Evolutionary conservation across 2,888 invertebrate species (phyloP).

Genomic region (Encarsia formosa): DNA sequence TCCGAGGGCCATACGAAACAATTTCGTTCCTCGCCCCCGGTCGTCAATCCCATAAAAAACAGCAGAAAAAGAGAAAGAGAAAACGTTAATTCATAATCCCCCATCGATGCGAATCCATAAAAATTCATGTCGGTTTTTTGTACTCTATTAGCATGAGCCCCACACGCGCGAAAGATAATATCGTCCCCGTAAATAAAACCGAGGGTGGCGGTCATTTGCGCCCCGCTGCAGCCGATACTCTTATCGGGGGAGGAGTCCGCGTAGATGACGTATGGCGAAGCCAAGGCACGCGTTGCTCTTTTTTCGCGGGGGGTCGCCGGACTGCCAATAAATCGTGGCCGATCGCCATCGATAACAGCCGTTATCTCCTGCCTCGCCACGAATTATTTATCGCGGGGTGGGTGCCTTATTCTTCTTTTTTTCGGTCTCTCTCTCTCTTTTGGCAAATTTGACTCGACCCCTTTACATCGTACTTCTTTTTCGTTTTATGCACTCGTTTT

Average conservation of each 20-base stretch:
- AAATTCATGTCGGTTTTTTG: constrained; percentile 24
- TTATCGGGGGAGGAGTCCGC: constrained; percentile 1
- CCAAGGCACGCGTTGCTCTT: constrained; percentile 33
- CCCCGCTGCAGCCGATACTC: not conserved
- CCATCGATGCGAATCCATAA: constrained; percentile 19
- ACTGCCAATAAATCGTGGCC: constrained; percentile 40
- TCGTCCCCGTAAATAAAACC: constrained; percentile 24
- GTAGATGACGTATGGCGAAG: constrained; percentile 27
- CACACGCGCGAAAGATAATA: constrained; percentile 25
- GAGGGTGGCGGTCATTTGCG: constrained; percentile 6
- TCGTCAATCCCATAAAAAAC: no score
- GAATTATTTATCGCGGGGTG: constrained; percentile 40
- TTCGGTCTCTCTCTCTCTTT: no score
- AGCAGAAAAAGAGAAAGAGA: no score
- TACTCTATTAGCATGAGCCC: constrained; percentile 28
- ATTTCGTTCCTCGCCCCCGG: no score
- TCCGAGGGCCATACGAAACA: no score
- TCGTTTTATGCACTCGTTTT: no score
- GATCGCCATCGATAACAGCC: constrained; percentile 48
- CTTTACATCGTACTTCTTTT: no score
- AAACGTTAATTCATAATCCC: no score
- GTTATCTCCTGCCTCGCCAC: no score
- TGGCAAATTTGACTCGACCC: no score
- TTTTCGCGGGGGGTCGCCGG: constrained; percentile 29
- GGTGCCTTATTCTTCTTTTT: no score